These are phyloP conservation scores for Littorina saxatilis DNA, from an alignment of 1,140 invertebrate species.

Conservation along the genomic window DNA sequence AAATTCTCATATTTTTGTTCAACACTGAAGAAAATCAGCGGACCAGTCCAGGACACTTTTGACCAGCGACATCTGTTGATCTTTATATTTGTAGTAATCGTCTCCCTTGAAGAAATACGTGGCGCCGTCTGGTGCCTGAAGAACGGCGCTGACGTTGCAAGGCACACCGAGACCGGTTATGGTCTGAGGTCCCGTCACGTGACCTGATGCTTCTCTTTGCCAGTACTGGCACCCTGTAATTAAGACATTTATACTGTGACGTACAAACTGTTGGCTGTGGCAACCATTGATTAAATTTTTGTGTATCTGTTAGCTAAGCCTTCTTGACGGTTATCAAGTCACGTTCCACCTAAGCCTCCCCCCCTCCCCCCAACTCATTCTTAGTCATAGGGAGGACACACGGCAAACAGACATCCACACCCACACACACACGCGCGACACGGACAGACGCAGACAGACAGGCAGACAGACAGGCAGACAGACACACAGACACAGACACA, in stretches of 20 bases:
- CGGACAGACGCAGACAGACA: no score
- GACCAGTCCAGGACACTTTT: constrained; percentile 17
- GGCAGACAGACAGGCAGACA: no score
- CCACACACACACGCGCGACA: no score
- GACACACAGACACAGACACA: no score
- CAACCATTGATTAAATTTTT: no score
- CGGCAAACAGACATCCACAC: background rate
- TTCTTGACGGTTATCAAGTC: no score
- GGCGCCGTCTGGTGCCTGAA: background rate
- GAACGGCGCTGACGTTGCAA: constrained; percentile 18
- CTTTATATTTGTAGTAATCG: constrained; percentile 6
- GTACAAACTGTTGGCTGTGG: no score
- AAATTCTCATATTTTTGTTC: no score
- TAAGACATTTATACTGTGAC: background rate
- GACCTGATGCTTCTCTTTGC: background rate
- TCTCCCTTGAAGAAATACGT: constrained; percentile 35
- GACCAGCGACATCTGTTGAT: background rate
- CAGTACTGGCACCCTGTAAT: constrained; percentile 19
- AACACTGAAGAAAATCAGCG: constrained; percentile 25
- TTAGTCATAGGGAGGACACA: background rate
- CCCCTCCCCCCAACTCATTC: no score
- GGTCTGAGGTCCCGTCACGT: constrained; percentile 4
- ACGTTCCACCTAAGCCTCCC: no score
- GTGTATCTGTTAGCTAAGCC: no score
- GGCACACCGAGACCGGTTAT: constrained; percentile 1